phyloP scores from a whole-genome alignment of 2,888 invertebrate species.

The Oscheius onirici region DNA sequence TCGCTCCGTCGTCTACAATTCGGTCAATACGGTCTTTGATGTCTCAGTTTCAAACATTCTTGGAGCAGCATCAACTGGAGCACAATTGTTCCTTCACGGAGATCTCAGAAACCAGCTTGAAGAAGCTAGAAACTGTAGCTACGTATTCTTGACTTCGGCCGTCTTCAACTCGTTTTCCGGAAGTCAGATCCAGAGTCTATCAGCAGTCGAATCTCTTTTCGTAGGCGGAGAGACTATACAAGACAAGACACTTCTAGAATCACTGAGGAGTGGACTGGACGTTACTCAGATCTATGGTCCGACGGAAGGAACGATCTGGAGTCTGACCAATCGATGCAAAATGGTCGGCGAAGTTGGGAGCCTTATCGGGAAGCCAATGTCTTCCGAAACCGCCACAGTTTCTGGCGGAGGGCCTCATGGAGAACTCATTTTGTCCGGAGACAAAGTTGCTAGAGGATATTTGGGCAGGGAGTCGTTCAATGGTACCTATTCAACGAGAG shows the following conservation, averaged over 20 bases:
- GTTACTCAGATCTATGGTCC: constrained; percentile 67
- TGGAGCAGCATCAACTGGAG: constrained; percentile 49
- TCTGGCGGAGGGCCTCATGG: constrained; percentile 31
- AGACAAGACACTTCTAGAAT: constrained; percentile 33
- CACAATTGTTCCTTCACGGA: constrained; percentile 38
- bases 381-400: constrained; percentile 35
- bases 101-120: background rate
- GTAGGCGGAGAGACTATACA: constrained; percentile 65
- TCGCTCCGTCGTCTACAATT: constrained; percentile 46
- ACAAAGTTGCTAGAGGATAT: constrained; percentile 49
- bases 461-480: constrained; percentile 6
- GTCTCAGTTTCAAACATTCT: constrained; percentile 65
- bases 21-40: constrained; percentile 65
- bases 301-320: constrained; percentile 66
- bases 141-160: constrained; percentile 61
- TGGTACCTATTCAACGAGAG: constrained; percentile 42
- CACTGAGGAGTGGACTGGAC: constrained; percentile 19
- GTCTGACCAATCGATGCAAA: constrained; percentile 44
- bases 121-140: constrained; percentile 30
- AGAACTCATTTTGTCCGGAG: constrained; percentile 39
- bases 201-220: constrained; percentile 45
- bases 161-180: constrained; percentile 58
- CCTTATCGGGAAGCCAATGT: constrained; percentile 48
- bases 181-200: constrained; percentile 40
- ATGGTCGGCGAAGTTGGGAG: constrained; percentile 32